Percentiles rank a stretch among this genome's conserved stretches.
phyloP scores from a whole-genome alignment of 23 tunicate species.

The Styela clava region DNA sequence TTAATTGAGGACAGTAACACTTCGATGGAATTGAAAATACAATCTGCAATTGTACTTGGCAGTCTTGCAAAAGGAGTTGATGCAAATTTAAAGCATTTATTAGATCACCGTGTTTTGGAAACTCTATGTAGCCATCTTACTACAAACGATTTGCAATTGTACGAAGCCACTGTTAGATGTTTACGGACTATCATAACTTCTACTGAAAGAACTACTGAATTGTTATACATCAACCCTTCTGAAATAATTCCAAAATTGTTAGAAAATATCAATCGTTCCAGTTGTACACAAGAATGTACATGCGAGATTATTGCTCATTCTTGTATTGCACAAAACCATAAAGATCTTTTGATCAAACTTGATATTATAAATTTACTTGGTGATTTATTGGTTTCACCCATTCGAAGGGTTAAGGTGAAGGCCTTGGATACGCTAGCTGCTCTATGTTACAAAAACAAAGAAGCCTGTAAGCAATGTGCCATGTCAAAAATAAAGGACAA shows the following conservation, averaged over 20 bases:
- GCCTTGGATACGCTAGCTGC: conserved; percentile 52
- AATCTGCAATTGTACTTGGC: conserved; percentile 76
- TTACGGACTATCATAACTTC: conserved; percentile 60
- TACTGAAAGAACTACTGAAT: conserved; percentile 21
- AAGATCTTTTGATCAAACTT: conserved; percentile 36
- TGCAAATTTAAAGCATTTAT: conserved; percentile 44
- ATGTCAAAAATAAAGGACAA: conserved; percentile 4
- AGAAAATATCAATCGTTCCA: conserved; percentile 51
- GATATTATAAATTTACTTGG: conserved; percentile 37
- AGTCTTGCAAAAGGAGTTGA: conserved; percentile 87
- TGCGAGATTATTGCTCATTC: conserved; percentile 68
- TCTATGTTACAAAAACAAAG: conserved; percentile 41
- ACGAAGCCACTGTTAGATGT: conserved; percentile 78
- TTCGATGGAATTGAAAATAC: conserved; percentile 39
- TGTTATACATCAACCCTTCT: conserved; percentile 33
- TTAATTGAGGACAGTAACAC: conserved; percentile 50
- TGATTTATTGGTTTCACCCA: conserved; percentile 29
- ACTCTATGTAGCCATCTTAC: conserved; percentile 38
- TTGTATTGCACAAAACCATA: conserved; percentile 58
- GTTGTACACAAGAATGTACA: conserved; percentile 72
- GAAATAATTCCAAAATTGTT: conserved; percentile 41
- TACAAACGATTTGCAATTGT: conserved; percentile 54
- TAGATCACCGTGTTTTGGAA: conserved; percentile 54
- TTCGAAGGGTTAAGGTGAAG: conserved; percentile 52
- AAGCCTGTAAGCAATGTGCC: conserved; percentile 34